These are phyloP conservation scores for Ceraclea dissimilis DNA, from an alignment of 2,888 invertebrate genomes.

Conservation along the genomic window DNA sequence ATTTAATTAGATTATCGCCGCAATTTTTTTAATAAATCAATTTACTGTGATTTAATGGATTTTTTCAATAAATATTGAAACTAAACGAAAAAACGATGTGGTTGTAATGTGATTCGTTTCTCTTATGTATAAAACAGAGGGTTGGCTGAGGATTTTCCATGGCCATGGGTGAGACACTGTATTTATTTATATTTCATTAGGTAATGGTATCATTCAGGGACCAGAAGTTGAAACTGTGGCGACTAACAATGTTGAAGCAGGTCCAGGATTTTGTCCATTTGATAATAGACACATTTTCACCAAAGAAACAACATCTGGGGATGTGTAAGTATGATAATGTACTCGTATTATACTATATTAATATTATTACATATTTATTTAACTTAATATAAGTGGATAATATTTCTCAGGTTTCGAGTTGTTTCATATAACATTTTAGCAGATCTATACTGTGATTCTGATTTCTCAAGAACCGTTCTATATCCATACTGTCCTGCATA, in stretches of 20 bases:
- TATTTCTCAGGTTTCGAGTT: conserved; percentile 60
- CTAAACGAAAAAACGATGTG: not conserved
- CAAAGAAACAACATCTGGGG: conserved; percentile 41
- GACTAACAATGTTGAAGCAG: conserved; percentile 55
- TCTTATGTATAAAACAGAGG: not conserved
- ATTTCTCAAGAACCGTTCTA: conserved; percentile 61
- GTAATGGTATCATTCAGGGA: conserved; percentile 48
- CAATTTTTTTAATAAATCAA: too few relatives aligned
- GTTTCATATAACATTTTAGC: conserved; percentile 88
- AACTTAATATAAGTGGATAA: too few relatives aligned
- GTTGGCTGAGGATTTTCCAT: too few relatives aligned
- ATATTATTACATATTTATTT: too few relatives aligned
- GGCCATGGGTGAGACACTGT: too few relatives aligned
- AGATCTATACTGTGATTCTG: conserved; percentile 83
- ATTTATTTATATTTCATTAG: conserved; percentile 32
- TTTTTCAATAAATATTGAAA: not conserved
- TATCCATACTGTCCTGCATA: conserved; percentile 81
- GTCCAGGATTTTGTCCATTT: conserved; percentile 76
- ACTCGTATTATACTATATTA: too few relatives aligned
- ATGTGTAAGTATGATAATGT: conserved; percentile 43
- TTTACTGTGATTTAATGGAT: too few relatives aligned
- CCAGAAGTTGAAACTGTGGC: conserved; percentile 55
- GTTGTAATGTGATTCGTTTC: not conserved
- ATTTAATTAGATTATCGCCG: too few relatives aligned
- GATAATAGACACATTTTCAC: conserved; percentile 72